Conservation (phyloP, 2,113 vertebrate species). For the Chaenocephalus aceratus region DNA sequence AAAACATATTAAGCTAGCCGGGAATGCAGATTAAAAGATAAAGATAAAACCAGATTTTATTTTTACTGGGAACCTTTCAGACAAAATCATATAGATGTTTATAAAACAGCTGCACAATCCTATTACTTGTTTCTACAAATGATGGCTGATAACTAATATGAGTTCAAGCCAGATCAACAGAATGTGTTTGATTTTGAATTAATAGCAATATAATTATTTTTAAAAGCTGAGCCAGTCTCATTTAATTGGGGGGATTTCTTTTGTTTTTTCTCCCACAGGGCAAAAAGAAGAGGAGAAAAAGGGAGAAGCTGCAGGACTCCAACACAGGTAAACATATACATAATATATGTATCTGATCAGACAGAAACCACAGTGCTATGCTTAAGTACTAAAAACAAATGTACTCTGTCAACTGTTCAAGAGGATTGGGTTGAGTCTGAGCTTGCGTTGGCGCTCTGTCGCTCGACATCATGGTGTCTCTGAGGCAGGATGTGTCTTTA, state of each 20-base stretch:
- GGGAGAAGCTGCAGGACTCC: slow-evolving; percentile 98
- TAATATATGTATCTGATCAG: background rate
- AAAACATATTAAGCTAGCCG: background rate
- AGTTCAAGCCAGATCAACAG: background rate
- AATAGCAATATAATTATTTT: background rate
- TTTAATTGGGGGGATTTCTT: slow-evolving; percentile 23
- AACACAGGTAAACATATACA: slow-evolving; percentile 87
- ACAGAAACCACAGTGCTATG: background rate
- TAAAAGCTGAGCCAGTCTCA: slow-evolving; percentile 8
- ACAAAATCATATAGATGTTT: background rate
- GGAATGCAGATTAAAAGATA: background rate
- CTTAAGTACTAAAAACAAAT: background rate
- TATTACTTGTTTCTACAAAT: background rate
- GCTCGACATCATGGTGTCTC: background rate
- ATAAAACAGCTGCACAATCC: background rate
- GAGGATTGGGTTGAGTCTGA: slow-evolving; percentile 23
- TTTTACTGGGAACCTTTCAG: background rate
- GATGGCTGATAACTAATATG: background rate
- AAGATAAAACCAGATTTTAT: background rate
- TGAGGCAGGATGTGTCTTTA: slow-evolving; percentile 67
- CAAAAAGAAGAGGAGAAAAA: slow-evolving; percentile 97
- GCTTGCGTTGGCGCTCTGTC: slow-evolving; percentile 51
- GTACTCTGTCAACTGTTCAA: background rate
- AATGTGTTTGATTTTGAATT: background rate
- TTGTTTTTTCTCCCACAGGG: slow-evolving; percentile 83